Base-by-base conservation (phyloP, 2,113 vertebrate species). In the Aphelocoma coerulescens region DNA sequence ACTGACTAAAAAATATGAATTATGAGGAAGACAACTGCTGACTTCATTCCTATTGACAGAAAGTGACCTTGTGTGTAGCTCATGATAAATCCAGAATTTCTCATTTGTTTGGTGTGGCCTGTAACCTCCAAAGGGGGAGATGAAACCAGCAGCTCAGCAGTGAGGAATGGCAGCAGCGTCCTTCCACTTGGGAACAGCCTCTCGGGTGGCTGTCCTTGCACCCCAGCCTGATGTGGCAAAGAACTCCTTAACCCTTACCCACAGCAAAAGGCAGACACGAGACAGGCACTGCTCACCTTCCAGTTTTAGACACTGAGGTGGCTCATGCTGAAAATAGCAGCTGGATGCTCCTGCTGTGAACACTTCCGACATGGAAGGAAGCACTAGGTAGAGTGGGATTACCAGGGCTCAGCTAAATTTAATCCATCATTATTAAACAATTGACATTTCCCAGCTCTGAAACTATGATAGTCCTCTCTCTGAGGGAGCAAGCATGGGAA, bases 401-500 rank as follows among this genome's bases (percentile, higher is more conserved):
- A 66, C 63, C 30, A 79, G 35, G 21, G 48, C 69, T 91, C 75
- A 86, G 30, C 16, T 73, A 75, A 86, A 43, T 87, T 77, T 87
- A 95, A 91, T 94, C 48, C 52, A 87, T 78, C 73, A n/a, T 68
- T 89, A 87, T 81, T 88, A 66, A 77, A 73, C 21, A 3, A 79
- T 16, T 85, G 89, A 63, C 58, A 75, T 57, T 78, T 87, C 46
- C 41, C 14, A 6, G 35, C 61, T 65, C 80, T 63, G 62, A 92
- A 94, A 79, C 24, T 26, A 37, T 17, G 30, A 37, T 0, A 85
- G 26, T 22, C 46, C 24, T 85, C 46, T 65, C 52, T 61, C 77
- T 72, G 62, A 91, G 63, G 30, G n/a, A 33, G 27, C 13, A 86
- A 59, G 35, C 51, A 46, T 8, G 33, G 68, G 46, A 86, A 33